phyloP scores from a whole-genome alignment of 1,140 invertebrate species.

The Reticulitermes speratus region DNA sequence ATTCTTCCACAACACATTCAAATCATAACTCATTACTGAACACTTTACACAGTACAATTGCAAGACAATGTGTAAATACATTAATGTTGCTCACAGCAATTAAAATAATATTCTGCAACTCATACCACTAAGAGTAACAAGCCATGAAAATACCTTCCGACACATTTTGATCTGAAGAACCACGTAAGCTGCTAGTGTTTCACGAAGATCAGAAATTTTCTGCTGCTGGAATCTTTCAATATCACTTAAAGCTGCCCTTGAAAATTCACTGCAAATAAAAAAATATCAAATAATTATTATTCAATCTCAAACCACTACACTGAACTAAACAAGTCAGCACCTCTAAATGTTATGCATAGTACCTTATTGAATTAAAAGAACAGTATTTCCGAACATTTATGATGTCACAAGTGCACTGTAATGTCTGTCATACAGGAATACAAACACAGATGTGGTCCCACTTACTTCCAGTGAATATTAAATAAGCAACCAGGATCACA shows the following conservation, averaged over 20 bases:
- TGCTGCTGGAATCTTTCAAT: constrained; percentile 77
- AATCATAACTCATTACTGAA: constrained; percentile 17
- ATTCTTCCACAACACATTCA: constrained; percentile 30
- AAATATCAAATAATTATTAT: neutral
- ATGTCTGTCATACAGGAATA: too few relatives aligned
- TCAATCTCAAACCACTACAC: neutral
- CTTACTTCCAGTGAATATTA: too few relatives aligned
- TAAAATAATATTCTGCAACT: neutral
- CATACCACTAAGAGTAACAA: neutral
- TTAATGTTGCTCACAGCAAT: neutral
- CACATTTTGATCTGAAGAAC: constrained; percentile 76
- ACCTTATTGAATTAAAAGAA: too few relatives aligned
- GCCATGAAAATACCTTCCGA: constrained; percentile 64
- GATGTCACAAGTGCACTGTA: too few relatives aligned
- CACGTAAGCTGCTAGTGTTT: constrained; percentile 73
- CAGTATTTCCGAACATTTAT: too few relatives aligned
- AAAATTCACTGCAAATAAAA: constrained; percentile 64
- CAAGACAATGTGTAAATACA: constrained; percentile 24
- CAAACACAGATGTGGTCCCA: too few relatives aligned
- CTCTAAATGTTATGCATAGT: too few relatives aligned
- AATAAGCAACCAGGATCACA: too few relatives aligned
- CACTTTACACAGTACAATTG: constrained; percentile 27
- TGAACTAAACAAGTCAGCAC: neutral
- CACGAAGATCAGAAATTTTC: constrained; percentile 73
- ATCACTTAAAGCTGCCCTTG: constrained; percentile 67